These are phyloP conservation scores for Manis javanica DNA, from an alignment of 2,797 vertebrate genomes.

Conservation along the genomic window DNA sequence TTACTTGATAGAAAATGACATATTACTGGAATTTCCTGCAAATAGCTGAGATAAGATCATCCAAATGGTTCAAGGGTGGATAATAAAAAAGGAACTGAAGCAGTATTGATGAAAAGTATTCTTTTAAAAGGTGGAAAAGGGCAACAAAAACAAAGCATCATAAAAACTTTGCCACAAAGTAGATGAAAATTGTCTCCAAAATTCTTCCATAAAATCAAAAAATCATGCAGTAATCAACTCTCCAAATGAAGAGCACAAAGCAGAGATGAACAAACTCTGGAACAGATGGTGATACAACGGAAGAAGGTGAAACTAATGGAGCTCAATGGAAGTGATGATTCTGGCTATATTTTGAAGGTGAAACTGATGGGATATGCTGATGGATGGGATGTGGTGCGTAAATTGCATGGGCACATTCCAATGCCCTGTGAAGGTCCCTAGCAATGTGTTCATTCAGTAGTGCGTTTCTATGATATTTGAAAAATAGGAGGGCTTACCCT, in stretches of 20 bases:
- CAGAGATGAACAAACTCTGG: not conserved
- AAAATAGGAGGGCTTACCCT: not conserved
- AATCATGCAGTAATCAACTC: not conserved
- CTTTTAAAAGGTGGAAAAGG: not conserved
- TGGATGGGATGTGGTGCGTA: not conserved
- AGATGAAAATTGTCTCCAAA: conserved; percentile 2
- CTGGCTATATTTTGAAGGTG: conserved; percentile 2
- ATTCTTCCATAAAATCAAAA: not conserved
- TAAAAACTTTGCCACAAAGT: not conserved
- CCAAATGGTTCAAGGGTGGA: not conserved
- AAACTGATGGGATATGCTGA: conserved; percentile 12
- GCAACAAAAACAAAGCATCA: not conserved
- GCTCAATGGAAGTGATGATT: not conserved
- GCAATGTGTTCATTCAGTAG: not conserved
- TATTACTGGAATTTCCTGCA: not conserved
- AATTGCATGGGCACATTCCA: not conserved
- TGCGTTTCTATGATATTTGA: not conserved
- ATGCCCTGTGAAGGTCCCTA: not conserved
- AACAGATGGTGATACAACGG: not conserved
- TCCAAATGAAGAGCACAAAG: not conserved
- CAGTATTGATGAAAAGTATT: not conserved
- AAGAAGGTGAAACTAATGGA: not conserved
- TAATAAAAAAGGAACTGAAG: not conserved
- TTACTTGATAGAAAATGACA: too few relatives aligned
- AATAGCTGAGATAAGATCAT: not conserved